These are phyloP conservation scores for Pipistrellus pipistrellus DNA, from an alignment of 2,797 vertebrate genomes.

Conservation along the genomic window DNA sequence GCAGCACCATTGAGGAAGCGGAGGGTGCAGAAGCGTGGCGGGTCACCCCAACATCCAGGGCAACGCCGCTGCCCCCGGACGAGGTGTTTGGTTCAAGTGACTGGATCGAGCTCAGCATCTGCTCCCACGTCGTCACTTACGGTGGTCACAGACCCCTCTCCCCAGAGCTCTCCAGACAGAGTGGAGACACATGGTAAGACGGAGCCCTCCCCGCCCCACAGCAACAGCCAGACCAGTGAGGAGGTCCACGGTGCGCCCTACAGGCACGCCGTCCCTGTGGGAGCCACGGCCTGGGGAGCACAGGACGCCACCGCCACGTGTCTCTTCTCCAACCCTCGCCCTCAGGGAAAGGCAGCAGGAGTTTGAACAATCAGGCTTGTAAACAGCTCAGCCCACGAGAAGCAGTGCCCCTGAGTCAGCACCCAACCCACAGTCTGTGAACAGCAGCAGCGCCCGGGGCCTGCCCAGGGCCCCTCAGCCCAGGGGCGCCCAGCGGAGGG, in stretches of 20 bases:
- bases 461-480: background rate
- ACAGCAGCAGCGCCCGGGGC: background rate
- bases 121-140: conserved; percentile 72
- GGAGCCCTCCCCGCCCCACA: conserved; percentile 68
- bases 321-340: conserved; percentile 80
- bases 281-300: conserved; percentile 80
- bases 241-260: conserved; percentile 64
- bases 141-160: conserved; percentile 71
- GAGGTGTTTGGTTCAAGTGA: conserved; percentile 87
- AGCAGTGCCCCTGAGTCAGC: conserved; percentile 42
- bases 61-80: conserved; percentile 42
- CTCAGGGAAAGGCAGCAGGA: conserved; percentile 78
- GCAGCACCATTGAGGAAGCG: conserved; percentile 76
- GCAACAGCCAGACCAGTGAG: conserved; percentile 78
- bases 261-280: conserved; percentile 43
- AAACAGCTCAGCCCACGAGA: conserved; percentile 82
- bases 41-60: conserved; percentile 26
- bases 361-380: conserved; percentile 81
- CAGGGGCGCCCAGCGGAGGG: too few relatives aligned
- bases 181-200: conserved; percentile 87
- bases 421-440: conserved; percentile 52
- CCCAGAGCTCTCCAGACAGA: conserved; percentile 89
- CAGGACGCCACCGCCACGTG: conserved; percentile 68
- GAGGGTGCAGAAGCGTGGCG: conserved; percentile 62
- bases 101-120: conserved; percentile 84